Evolutionary conservation across 2,113 vertebrate genomes (phyloP).

Genomic region (Lophura nycthemera): DNA sequence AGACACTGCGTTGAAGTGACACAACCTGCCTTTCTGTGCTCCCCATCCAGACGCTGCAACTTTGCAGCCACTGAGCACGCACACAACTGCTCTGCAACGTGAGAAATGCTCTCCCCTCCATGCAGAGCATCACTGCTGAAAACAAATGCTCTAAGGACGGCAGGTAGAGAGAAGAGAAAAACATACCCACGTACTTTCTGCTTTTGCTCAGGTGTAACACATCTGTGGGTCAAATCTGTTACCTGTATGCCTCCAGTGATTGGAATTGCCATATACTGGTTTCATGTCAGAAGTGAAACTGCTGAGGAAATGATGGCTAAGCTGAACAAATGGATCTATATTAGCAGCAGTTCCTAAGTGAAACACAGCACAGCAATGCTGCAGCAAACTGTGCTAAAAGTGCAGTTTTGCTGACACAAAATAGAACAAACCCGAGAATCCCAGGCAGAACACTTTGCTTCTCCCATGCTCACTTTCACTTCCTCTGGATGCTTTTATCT

Average conservation of each 20-base stretch:
- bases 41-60: constrained; percentile 45
- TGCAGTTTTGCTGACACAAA: neutral
- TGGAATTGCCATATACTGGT: neutral
- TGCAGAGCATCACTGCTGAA: neutral
- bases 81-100: neutral
- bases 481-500: constrained; percentile 11
- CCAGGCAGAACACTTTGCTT: neutral
- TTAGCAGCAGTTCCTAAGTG: neutral
- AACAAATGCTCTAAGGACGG: neutral
- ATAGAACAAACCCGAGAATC: constrained; percentile 6
- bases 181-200: neutral
- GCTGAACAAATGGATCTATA: neutral
- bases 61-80: neutral
- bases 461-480: neutral
- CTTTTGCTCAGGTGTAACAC: neutral
- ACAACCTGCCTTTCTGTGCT: constrained; percentile 60
- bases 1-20: constrained; percentile 34
- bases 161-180: neutral
- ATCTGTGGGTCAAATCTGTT: neutral
- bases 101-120: neutral
- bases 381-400: neutral
- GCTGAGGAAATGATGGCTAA: neutral
- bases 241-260: neutral
- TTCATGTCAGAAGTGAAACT: neutral
- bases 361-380: neutral